phyloP scores from a whole-genome alignment of 2,113 vertebrate genomes.

The Trichomycterus rosablanca region DNA sequence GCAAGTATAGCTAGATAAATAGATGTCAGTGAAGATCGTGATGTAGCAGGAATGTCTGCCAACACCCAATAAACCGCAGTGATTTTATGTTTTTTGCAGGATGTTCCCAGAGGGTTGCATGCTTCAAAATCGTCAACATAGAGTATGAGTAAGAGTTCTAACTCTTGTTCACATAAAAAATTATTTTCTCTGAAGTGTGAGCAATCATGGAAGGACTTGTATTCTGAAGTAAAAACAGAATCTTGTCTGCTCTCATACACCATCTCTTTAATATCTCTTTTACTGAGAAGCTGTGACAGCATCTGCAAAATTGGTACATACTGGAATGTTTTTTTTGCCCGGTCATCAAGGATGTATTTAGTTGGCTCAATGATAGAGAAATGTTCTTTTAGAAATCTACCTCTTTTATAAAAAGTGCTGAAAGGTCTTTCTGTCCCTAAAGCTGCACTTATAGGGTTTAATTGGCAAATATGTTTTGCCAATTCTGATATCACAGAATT shows the following conservation, averaged over 20 bases:
- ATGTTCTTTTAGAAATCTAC: conserved; percentile 21
- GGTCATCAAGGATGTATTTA: conserved; percentile 34
- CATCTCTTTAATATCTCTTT: conserved; percentile 20
- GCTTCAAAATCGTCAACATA: conserved; percentile 12
- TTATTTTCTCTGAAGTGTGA: conserved; percentile 26
- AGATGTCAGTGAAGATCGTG: no score
- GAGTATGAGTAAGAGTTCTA: conserved; percentile 20
- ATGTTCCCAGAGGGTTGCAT: no score
- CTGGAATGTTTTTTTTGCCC: conserved; percentile 25
- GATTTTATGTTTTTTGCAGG: no score
- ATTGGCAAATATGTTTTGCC: conserved; percentile 34
- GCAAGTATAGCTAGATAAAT: no score
- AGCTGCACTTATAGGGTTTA: conserved; percentile 22
- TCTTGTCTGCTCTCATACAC: conserved; percentile 16
- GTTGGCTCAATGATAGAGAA: conserved; percentile 24
- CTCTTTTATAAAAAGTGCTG: conserved; percentile 21
- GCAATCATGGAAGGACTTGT: conserved; percentile 18
- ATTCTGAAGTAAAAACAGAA: conserved; percentile 22
- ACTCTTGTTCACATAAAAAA: conserved; percentile 30
- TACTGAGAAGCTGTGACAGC: conserved; percentile 24
- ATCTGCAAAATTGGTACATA: conserved; percentile 32
- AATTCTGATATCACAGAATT: conserved; percentile 33
- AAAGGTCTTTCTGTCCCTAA: conserved; percentile 25
- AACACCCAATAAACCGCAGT: no score
- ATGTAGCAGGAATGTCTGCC: no score